phyloP scores from a whole-genome alignment of 2,888 invertebrate genomes.

The Julus scandinavius region DNA sequence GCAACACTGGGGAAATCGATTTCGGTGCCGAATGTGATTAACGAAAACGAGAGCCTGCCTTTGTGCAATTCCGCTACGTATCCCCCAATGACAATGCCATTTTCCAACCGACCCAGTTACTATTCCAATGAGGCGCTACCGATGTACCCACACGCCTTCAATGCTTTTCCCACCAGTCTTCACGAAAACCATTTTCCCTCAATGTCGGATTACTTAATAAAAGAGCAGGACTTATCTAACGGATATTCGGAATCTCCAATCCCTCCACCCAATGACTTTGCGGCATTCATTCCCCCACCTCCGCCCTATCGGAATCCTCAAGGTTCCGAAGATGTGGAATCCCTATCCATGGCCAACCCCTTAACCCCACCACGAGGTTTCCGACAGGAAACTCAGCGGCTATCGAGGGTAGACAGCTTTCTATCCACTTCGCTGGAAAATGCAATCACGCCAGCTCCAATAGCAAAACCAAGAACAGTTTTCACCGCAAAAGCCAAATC shows the following conservation, averaged over 20 bases:
- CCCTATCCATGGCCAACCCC: background rate
- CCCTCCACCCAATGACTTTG: constrained; percentile 52
- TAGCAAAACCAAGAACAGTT: constrained; percentile 44
- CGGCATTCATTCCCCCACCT: constrained; percentile 56
- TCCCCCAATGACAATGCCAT: constrained; percentile 45
- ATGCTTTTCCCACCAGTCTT: background rate
- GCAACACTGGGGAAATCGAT: constrained; percentile 53
- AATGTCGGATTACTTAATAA: constrained; percentile 1
- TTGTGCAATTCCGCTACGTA: constrained; percentile 45
- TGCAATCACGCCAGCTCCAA: background rate
- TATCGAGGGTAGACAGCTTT: background rate
- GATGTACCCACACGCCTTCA: background rate
- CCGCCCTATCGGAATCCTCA: constrained; percentile 57
- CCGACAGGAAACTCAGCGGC: constrained; percentile 25
- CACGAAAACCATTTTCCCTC: background rate
- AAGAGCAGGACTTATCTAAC: constrained; percentile 21
- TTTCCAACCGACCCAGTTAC: constrained; percentile 39
- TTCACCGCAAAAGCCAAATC: constrained; percentile 22
- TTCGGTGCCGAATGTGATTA: constrained; percentile 55
- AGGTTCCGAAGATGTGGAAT: background rate
- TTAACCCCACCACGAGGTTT: constrained; percentile 42
- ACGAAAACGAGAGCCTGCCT: constrained; percentile 52
- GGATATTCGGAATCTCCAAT: constrained; percentile 48
- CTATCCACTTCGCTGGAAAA: background rate
- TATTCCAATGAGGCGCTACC: constrained; percentile 48